Evolutionary conservation across 2,797 vertebrate species (phyloP).

Genomic region (Miopithecus talapoin): DNA sequence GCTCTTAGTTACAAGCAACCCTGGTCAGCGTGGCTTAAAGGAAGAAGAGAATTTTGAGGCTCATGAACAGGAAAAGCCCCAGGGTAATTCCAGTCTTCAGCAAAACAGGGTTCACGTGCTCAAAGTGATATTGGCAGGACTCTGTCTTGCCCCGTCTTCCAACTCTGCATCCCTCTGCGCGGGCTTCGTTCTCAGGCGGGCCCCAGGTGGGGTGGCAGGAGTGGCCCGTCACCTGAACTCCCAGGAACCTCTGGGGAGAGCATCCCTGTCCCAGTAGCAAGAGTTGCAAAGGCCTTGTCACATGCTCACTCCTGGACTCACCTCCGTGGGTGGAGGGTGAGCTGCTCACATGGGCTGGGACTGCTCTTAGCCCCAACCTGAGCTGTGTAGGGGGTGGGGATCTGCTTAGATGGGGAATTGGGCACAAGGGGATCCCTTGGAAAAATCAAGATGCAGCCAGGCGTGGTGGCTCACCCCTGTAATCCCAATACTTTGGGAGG

Average conservation of each 20-base stretch:
- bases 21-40: neutral
- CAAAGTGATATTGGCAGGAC: accelerated
- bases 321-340: neutral
- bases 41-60: neutral
- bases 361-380: neutral
- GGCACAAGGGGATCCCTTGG: neutral
- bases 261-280: neutral
- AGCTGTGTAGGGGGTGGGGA: too few relatives aligned
- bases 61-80: neutral
- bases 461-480: neutral
- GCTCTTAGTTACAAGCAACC: neutral
- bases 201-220: neutral
- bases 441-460: neutral
- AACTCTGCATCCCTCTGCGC: neutral
- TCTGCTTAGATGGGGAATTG: neutral
- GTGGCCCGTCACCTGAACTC: accelerated
- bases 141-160: neutral
- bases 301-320: neutral
- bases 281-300: neutral
- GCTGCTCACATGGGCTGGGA: neutral
- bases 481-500: neutral
- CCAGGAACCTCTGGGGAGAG: neutral
- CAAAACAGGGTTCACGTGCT: neutral
- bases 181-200: neutral
- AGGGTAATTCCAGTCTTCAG: neutral